Base-by-base conservation (phyloP, 2,113 vertebrate species). In the Xiphophorus couchianus region DNA sequence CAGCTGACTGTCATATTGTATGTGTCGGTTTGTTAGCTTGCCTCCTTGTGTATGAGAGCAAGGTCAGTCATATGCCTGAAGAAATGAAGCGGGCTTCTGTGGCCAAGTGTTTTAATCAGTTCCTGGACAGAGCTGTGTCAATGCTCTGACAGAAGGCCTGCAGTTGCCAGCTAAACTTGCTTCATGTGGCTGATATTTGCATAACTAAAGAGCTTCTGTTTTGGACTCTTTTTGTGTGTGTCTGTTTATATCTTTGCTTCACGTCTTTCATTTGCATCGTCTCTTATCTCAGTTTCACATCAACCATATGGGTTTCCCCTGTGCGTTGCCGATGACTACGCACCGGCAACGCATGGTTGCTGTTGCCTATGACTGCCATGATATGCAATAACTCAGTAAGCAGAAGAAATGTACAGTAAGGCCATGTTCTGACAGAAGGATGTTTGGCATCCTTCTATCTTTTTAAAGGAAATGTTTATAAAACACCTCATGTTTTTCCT, bases 1-100 rank as follows among this genome's bases (percentile, higher is more conserved):
- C 90, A 88, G 87, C 88, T 93, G 91, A 92, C 83, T 81, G 88
- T 90, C 89, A 88, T 90, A 85, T 80, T 87, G 76, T 85, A 79
- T 74, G 76, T 76, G 73, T 84, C 77, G 84, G 78, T 81, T 69
- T 80, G 78, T 86, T 81, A 82, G 72, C 83, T 62, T 74, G 69
- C 54, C 78, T 87, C 44, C 76, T 74, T 76, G 81, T 80, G 48
- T 39, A 64, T 80, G 72, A 80, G 84, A 69, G 65, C 58, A 88
- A 80, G 81, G 77, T 85, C 84, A 75, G 78, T 78, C 66, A 73
- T 82, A 44, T 60, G 75, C 61, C 77, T 74, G 74, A 75, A 88
- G 74, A 86, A 68, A 76, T 71, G 73, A 79, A 80, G 76, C 69
- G 42, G 25, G 69, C 11, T 74, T 78, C 80, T 82, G 74, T 51